These are phyloP conservation scores for Matsumurasca onukii DNA, from an alignment of 1,140 invertebrate genomes.

Conservation along the genomic window DNA sequence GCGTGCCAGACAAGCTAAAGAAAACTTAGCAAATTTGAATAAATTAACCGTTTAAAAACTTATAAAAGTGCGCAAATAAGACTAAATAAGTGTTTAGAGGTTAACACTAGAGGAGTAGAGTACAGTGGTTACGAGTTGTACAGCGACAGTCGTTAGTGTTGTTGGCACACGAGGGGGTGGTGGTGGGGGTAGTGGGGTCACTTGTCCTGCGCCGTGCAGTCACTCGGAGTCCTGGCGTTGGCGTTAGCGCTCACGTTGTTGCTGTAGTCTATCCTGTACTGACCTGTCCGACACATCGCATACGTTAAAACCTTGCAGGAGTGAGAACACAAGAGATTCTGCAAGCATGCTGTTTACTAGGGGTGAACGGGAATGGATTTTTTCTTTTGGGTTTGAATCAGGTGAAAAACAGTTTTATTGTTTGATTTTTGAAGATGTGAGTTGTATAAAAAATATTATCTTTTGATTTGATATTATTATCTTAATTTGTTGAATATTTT, in stretches of 20 bases:
- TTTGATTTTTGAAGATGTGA: too few relatives aligned
- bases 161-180: neutral
- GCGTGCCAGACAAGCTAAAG: neutral
- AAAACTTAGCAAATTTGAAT: neutral
- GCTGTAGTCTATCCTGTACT: constrained; percentile 35
- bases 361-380: neutral
- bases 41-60: constrained; percentile 10
- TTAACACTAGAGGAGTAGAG: neutral
- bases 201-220: constrained; percentile 32
- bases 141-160: too few relatives aligned
- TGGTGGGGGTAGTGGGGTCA: constrained; percentile 22
- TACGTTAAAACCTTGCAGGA: neutral
- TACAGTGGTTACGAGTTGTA: neutral
- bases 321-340: neutral
- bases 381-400: neutral
- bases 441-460: too few relatives aligned
- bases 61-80: constrained; percentile 16
- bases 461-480: too few relatives aligned
- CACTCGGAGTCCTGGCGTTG: constrained; percentile 30
- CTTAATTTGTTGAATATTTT: too few relatives aligned
- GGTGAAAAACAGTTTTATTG: neutral
- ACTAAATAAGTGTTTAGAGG: neutral
- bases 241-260: constrained; percentile 19
- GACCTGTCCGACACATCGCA: constrained; percentile 22
- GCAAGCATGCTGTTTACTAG: neutral